phyloP scores from a whole-genome alignment of 1,140 invertebrate genomes.

The Zelostemma sp. region DNA sequence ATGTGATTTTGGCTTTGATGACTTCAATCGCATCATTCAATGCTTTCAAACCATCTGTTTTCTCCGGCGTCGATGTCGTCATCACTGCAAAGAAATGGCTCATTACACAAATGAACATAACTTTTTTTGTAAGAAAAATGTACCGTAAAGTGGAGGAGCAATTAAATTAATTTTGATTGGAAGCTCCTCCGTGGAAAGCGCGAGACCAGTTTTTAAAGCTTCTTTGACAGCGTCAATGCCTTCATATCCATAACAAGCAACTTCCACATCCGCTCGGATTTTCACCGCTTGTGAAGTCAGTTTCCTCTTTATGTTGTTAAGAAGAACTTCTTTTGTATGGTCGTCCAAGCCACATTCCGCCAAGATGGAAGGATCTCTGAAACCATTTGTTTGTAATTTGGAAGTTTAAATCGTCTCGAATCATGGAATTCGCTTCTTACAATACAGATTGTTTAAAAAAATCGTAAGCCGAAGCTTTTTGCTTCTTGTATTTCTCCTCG shows the following conservation, averaged over 20 bases:
- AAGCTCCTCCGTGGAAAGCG: constrained; percentile 91
- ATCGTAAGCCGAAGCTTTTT: constrained; percentile 92
- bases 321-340: constrained; percentile 90
- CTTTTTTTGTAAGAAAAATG: constrained; percentile 24
- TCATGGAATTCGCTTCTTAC: constrained; percentile 76
- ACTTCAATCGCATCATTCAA: constrained; percentile 90
- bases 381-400: no score
- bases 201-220: constrained; percentile 92
- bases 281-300: constrained; percentile 98
- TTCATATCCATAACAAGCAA: constrained; percentile 98
- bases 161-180: constrained; percentile 99
- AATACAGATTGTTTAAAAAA: constrained; percentile 98
- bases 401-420: no score
- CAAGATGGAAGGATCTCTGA: constrained; percentile 92
- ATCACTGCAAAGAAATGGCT: constrained; percentile 78
- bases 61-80: constrained; percentile 97
- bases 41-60: constrained; percentile 90
- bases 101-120: no score
- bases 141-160: constrained; percentile 96
- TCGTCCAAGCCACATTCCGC: constrained; percentile 97
- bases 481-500: constrained; percentile 97
- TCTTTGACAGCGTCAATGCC: constrained; percentile 99
- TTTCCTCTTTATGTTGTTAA: constrained; percentile 96
- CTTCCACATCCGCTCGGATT: constrained; percentile 97
- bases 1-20: constrained; percentile 87